Percentiles rank a stretch among this genome's conserved stretches.
phyloP scores from a whole-genome alignment of 1,140 invertebrate genomes.

The Drosophila burlai region DNA sequence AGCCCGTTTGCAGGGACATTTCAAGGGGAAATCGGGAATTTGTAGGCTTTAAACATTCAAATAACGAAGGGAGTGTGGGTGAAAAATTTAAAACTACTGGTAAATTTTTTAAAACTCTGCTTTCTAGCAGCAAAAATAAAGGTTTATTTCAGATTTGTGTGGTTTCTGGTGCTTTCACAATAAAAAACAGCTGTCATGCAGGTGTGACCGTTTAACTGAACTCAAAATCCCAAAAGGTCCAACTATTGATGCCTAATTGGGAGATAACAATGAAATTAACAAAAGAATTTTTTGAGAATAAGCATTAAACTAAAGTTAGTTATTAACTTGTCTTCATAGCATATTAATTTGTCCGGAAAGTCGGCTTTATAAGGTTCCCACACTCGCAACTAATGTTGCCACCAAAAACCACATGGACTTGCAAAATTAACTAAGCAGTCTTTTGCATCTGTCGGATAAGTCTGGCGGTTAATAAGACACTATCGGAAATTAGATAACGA shows the following conservation, averaged over 20 bases:
- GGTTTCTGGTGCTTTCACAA: constrained; percentile 49
- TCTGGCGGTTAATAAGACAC: neutral
- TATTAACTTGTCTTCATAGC: too few relatives aligned
- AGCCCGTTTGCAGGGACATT: constrained; percentile 73
- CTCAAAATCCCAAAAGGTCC: constrained; percentile 31
- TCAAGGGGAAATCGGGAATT: constrained; percentile 27
- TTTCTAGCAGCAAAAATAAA: constrained; percentile 13
- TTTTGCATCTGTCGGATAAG: too few relatives aligned
- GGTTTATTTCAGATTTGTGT: constrained; percentile 26
- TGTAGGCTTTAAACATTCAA: constrained; percentile 25
- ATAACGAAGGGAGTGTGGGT: neutral
- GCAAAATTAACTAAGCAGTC: neutral
- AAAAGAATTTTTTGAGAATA: neutral
- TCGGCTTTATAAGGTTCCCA: neutral
- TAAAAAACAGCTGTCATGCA: constrained; percentile 64
- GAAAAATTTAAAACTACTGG: neutral
- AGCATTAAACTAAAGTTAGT: neutral
- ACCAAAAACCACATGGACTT: constrained; percentile 34
- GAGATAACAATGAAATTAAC: neutral
- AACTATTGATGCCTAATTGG: constrained; percentile 2
- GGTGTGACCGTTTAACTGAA: constrained; percentile 34
- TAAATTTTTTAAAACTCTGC: neutral
- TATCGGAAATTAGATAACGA: neutral
- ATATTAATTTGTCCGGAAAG: too few relatives aligned
- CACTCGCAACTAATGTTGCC: neutral